These are phyloP conservation scores for Channa striata DNA, from an alignment of 2,797 vertebrate species.

Conservation along the genomic window DNA sequence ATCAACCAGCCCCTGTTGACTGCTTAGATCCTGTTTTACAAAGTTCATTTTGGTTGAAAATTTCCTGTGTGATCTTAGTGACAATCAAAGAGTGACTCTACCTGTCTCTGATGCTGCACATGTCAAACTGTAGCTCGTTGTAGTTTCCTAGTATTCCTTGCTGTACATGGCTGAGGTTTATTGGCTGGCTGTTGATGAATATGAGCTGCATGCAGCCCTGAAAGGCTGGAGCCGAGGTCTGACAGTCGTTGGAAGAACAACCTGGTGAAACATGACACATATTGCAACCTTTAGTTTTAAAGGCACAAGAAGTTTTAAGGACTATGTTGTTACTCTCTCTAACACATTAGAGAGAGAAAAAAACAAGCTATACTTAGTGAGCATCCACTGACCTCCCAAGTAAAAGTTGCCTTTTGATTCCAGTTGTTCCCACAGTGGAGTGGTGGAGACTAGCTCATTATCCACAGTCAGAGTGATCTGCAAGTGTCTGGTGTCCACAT, in stretches of 20 bases:
- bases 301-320: too few relatives aligned
- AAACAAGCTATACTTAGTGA: too few relatives aligned
- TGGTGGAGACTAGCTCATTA: constrained; percentile 82
- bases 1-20: too few relatives aligned
- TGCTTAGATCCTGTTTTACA: too few relatives aligned
- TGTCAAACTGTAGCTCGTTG: constrained; percentile 94
- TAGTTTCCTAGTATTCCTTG: constrained; percentile 93
- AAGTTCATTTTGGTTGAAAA: too few relatives aligned
- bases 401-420: constrained; percentile 88
- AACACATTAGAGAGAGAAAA: too few relatives aligned
- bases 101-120: constrained; percentile 98
- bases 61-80: too few relatives aligned
- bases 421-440: constrained; percentile 85
- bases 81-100: constrained; percentile 63
- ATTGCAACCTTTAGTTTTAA: constrained; percentile 2
- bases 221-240: constrained; percentile 88
- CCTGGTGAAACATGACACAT: constrained; percentile 76
- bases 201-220: constrained; percentile 97
- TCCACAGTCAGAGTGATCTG: constrained; percentile 90
- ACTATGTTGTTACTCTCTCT: too few relatives aligned
- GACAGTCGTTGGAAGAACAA: constrained; percentile 90
- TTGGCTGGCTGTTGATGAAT: constrained; percentile 93
- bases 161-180: constrained; percentile 92
- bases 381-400: constrained; percentile 90
- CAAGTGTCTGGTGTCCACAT: constrained; percentile 86